Conservation (phyloP, 2,888 invertebrate genomes). For the Zaprionus obscuricornis region DNA sequence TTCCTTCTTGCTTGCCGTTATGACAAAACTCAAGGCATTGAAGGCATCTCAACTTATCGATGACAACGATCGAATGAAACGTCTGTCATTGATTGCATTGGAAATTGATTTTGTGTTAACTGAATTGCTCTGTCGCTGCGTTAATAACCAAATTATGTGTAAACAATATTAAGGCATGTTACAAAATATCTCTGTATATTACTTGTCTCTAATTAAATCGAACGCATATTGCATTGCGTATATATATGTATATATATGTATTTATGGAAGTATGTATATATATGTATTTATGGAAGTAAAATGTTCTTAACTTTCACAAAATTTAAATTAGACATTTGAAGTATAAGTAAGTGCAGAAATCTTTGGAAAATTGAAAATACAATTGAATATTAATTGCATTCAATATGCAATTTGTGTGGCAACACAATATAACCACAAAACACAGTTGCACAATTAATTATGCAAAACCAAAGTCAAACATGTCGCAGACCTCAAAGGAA, state of each 20-base stretch:
- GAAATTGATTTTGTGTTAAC: constrained; percentile 62
- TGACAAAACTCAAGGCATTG: constrained; percentile 27
- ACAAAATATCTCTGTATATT: too few species aligned
- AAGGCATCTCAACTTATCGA: too few species aligned
- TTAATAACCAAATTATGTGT: constrained; percentile 61
- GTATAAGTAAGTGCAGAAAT: too few species aligned
- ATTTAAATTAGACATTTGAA: too few species aligned
- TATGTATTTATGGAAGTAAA: too few species aligned
- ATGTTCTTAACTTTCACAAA: too few species aligned
- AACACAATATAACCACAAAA: constrained; percentile 15
- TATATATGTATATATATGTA: not conserved
- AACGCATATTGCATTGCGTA: not conserved
- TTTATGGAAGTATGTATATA: too few species aligned
- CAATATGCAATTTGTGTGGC: constrained; percentile 32
- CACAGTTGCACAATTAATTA: constrained; percentile 43
- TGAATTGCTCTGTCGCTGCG: constrained; percentile 34
- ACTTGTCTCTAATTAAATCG: not conserved
- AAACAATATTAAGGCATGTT: constrained; percentile 52
- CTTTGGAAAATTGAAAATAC: too few species aligned
- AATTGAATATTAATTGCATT: constrained; percentile 44
- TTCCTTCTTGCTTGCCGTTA: constrained; percentile 23
- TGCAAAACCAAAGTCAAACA: constrained; percentile 44
- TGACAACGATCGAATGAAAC: constrained; percentile 18
- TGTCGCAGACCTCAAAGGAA: constrained; percentile 19
- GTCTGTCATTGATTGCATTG: constrained; percentile 57